Percentiles rank a stretch among this genome's conserved stretches.
phyloP scores from a whole-genome alignment of 1,140 invertebrate species.

The Megalopta genalis region DNA sequence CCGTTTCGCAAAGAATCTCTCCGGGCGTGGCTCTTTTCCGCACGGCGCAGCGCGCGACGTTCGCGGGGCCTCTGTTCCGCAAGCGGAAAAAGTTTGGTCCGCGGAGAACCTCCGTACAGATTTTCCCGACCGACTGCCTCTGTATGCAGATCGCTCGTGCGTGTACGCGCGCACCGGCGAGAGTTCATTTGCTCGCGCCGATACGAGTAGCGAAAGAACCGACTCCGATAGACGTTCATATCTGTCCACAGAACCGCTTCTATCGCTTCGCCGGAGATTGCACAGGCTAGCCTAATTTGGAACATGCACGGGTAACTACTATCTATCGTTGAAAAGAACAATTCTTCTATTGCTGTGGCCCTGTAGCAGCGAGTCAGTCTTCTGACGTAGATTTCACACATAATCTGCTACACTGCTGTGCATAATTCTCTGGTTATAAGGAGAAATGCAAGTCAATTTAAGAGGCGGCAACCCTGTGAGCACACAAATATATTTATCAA shows the following conservation, averaged over 20 bases:
- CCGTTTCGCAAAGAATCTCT: constrained; percentile 11
- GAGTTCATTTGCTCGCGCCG: constrained; percentile 51
- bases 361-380: too few relatives aligned
- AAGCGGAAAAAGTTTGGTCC: constrained; percentile 9
- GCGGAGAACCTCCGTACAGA: constrained; percentile 41
- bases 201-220: constrained; percentile 38
- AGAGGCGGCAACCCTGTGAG: too few relatives aligned
- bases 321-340: too few relatives aligned
- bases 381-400: too few relatives aligned
- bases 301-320: too few relatives aligned
- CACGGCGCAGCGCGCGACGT: not conserved
- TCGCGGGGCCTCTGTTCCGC: not conserved
- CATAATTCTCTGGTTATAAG: too few relatives aligned
- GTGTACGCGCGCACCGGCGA: constrained; percentile 13
- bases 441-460: too few relatives aligned
- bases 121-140: constrained; percentile 33
- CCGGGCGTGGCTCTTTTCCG: constrained; percentile 22
- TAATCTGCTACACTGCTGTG: too few relatives aligned
- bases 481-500: too few relatives aligned
- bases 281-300: too few relatives aligned
- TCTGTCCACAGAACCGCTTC: not conserved
- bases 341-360: too few relatives aligned
- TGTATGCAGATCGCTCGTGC: constrained; percentile 35
- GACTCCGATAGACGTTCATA: constrained; percentile 12
- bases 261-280: not conserved